Evolutionary conservation across 2,797 vertebrate species (phyloP), one percentile per base, ranked within the genome.

Genomic region (Decapterus maruadsi): DNA sequence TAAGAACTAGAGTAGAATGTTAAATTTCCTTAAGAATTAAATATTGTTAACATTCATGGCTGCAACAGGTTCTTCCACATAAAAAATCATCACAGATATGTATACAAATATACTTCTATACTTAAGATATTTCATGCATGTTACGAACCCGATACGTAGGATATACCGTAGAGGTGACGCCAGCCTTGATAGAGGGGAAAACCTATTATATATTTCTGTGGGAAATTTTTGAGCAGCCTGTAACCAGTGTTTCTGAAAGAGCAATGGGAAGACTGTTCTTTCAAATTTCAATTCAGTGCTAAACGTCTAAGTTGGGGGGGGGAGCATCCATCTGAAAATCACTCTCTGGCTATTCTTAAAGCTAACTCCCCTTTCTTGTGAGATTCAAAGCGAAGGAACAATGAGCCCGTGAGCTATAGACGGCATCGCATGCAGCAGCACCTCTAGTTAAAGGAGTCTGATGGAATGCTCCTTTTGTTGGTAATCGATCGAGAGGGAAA

Each of bases 401-500:
- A 73, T 58, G 54, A 76, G 29, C 22, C 48, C 1, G 43, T 17
- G 0, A 4, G 26, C 65, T 75, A 50, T 61, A 55, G 81, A 85
- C 55, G 77, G 38, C n/a, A 12, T 80, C 48, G 57, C 58, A 65
- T 56, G 63, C 62, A 78, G 87, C 75, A 67, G 63, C n/a, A 59
- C 54, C 68, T 71, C 68, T 17, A 31, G 66, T 85, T 87, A 86
- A 90, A 90, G 65, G 58, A 68, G 62, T 75, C 80, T 90, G 89
- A 92, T 81, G 87, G 83, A 92, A 94, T 77, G 77, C 48, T 87
- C 78, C 80, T 81, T 88, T 91, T 88, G 90, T 90, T 88, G 90
- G 86, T 81, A 76, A 93, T 92, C 85, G 90, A 90, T 89, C 68
- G 70, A 60, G 80, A 85, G 80, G 74, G 71, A 83, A 87, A 92